Conservation (phyloP, 2,797 vertebrate genomes). For the Uromys caudimaculatus region DNA sequence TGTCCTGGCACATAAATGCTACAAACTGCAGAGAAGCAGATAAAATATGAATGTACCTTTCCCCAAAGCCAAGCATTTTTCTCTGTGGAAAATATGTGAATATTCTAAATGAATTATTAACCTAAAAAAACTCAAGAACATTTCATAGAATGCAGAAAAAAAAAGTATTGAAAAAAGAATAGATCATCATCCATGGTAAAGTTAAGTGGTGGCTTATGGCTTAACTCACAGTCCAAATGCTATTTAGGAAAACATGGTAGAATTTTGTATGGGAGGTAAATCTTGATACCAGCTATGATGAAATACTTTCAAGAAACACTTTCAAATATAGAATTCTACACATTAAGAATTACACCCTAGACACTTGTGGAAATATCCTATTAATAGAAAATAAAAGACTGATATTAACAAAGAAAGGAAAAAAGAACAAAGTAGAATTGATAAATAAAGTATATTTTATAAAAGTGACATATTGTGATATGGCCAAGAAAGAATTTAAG, state of each 20-base stretch:
- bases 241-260: neutral
- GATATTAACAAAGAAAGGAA: neutral
- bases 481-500: neutral
- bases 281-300: neutral
- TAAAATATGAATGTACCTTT: neutral
- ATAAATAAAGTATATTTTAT: neutral
- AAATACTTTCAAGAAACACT: neutral
- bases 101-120: constrained; percentile 49
- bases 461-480: neutral
- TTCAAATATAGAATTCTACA: neutral
- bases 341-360: neutral
- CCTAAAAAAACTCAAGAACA: neutral
- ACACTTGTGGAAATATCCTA: neutral
- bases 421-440: neutral
- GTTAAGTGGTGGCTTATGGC: neutral
- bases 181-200: neutral
- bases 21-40: neutral
- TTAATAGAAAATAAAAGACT: neutral
- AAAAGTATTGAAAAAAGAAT: neutral
- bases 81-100: neutral
- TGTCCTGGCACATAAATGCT: neutral
- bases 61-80: neutral
- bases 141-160: neutral
- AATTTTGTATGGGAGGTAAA: neutral
- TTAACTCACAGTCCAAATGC: neutral